Conservation (phyloP, 2,797 vertebrate genomes). For the Platyrinchus mystaceus region DNA sequence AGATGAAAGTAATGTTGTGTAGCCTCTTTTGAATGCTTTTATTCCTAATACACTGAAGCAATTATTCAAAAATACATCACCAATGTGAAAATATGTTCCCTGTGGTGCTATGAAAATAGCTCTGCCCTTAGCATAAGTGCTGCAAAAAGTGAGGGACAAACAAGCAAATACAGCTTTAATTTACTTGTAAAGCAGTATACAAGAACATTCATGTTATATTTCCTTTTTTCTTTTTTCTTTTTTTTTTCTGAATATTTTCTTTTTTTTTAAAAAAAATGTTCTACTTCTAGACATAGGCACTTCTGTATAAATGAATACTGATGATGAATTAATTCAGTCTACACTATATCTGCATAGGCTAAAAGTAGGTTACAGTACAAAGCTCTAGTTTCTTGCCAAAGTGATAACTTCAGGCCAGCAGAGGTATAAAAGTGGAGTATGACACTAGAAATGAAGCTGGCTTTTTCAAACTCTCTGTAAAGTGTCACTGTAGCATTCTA, state of each 20-base stretch:
- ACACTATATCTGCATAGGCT: conserved; percentile 2
- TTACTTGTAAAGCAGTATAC: not conserved
- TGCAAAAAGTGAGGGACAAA: not conserved
- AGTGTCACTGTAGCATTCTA: not conserved
- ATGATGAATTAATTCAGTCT: conserved; percentile 56
- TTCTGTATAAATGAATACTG: conserved; percentile 49
- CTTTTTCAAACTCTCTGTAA: not conserved
- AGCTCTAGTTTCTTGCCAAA: conserved; percentile 20
- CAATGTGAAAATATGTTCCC: not conserved
- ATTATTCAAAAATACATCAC: conserved; percentile 17
- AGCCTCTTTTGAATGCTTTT: conserved; percentile 13
- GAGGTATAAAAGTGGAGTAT: conserved; percentile 5
- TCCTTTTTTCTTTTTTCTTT: not conserved
- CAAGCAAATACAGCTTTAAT: not conserved
- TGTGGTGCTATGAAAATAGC: conserved; percentile 6
- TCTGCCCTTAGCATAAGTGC: not conserved
- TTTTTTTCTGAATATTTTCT: not conserved
- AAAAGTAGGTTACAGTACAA: conserved; percentile 55
- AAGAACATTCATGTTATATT: not conserved
- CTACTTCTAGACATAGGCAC: not conserved
- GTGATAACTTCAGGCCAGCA: conserved; percentile 50
- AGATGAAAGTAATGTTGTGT: not conserved
- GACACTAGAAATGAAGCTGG: not conserved
- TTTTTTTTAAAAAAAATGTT: not conserved
- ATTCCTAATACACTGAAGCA: not conserved